Percentiles rank a stretch among this genome's conserved stretches.
Conservation (phyloP, 2,888 invertebrate genomes). For the Gastrophysa polygoni region DNA sequence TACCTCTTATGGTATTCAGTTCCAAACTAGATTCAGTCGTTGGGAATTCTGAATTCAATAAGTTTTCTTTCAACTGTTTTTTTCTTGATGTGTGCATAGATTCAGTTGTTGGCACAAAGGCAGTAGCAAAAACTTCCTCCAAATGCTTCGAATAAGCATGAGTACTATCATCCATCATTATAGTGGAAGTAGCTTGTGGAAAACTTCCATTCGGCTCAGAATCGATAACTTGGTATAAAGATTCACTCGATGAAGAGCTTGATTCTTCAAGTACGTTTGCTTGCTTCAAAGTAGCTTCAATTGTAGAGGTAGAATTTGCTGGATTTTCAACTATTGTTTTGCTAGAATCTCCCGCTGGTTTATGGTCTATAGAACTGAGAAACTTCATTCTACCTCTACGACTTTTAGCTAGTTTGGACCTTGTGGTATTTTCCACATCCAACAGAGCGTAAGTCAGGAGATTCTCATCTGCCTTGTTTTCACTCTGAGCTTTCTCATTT, state of each 20-base stretch:
- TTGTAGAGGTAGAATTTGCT: not conserved
- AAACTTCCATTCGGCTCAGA: not conserved
- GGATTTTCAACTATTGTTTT: not conserved
- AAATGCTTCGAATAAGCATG: not conserved
- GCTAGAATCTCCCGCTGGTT: too few relatives aligned
- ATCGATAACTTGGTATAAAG: not conserved
- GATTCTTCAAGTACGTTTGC: not conserved
- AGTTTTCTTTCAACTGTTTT: constrained; percentile 23
- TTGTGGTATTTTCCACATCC: constrained; percentile 1
- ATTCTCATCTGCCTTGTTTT: too few relatives aligned
- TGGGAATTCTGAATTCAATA: constrained; percentile 10
- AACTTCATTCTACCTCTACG: constrained; percentile 7
- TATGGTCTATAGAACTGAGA: not conserved
- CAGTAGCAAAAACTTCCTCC: constrained; percentile 19
- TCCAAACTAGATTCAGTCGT: constrained; percentile 15
- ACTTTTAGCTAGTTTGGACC: not conserved
- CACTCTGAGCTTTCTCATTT: too few relatives aligned
- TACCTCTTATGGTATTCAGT: not conserved
- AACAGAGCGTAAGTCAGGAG: too few relatives aligned
- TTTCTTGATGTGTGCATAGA: constrained; percentile 22
- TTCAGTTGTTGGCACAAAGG: constrained; percentile 23
- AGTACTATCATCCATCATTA: not conserved
- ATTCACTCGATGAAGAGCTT: not conserved
- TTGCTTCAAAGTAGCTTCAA: not conserved
- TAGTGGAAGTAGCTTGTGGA: constrained; percentile 2